These are phyloP conservation scores for Neria commutata DNA, from an alignment of 2,888 invertebrate species.

Conservation along the genomic window DNA sequence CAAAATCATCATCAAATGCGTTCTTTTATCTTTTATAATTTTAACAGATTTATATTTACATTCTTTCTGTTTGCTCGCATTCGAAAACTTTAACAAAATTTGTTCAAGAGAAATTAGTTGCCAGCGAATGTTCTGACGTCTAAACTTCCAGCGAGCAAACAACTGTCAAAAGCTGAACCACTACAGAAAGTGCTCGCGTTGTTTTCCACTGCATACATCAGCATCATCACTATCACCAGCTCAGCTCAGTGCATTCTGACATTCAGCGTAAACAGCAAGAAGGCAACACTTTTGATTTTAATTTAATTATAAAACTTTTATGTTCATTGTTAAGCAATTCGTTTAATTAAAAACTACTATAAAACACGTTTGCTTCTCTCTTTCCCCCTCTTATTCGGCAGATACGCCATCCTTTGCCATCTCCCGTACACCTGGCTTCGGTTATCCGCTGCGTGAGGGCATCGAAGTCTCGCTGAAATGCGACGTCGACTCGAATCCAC, in stretches of 20 bases:
- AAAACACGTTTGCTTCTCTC: slow-evolving; percentile 29
- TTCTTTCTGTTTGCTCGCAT: too few relatives aligned
- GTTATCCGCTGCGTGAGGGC: slow-evolving; percentile 85
- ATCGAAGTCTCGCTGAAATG: slow-evolving; percentile 89
- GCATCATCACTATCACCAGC: too few relatives aligned
- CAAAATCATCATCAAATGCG: too few relatives aligned
- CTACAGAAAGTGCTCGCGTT: too few relatives aligned
- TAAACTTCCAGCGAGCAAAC: too few relatives aligned
- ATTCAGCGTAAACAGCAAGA: slow-evolving; percentile 18
- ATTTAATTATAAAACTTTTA: slow-evolving; percentile 52
- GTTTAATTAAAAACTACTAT: slow-evolving; percentile 52
- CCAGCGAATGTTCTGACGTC: too few relatives aligned
- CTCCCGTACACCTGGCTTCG: slow-evolving; percentile 91
- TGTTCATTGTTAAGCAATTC: slow-evolving; percentile 30
- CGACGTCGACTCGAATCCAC: slow-evolving; percentile 92
- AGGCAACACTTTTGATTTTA: slow-evolving; percentile 46
- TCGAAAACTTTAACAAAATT: background rate
- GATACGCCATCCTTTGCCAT: slow-evolving; percentile 93
- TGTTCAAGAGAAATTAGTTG: background rate
- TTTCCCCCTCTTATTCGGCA: slow-evolving; percentile 60
- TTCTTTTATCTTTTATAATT: too few relatives aligned
- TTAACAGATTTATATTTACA: too few relatives aligned
- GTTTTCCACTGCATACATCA: too few relatives aligned
- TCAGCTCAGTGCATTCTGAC: too few relatives aligned
- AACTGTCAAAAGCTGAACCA: too few relatives aligned